These are phyloP conservation scores for Heteronetta atricapilla DNA, from an alignment of 2,113 vertebrate genomes.

Conservation along the genomic window DNA sequence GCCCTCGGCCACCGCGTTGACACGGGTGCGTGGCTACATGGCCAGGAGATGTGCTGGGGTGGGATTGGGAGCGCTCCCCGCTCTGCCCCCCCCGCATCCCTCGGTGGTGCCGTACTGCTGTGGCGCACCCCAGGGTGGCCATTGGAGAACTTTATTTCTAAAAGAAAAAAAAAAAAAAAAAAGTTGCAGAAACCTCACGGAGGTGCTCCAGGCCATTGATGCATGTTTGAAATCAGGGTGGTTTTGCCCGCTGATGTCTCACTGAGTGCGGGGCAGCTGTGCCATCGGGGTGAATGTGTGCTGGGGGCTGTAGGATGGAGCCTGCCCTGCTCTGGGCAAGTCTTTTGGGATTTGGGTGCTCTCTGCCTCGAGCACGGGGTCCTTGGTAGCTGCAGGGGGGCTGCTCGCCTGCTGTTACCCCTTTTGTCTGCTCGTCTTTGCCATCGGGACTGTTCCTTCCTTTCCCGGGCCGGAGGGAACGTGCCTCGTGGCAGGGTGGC, in stretches of 20 bases:
- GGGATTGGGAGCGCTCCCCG: neutral
- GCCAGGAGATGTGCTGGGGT: neutral
- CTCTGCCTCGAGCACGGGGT: rapidly evolving
- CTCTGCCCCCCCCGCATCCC: neutral
- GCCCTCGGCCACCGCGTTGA: rapidly evolving
- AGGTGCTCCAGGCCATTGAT: neutral
- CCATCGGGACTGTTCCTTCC: neutral
- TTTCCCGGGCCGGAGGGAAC: neutral
- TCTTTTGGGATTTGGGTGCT: neutral
- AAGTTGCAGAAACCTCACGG: neutral
- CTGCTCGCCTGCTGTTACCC: neutral
- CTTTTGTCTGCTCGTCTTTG: neutral
- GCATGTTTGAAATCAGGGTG: rapidly evolving
- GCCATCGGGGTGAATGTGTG: neutral
- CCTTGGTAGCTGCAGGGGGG: neutral
- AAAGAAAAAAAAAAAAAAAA: neutral
- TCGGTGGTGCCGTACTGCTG: neutral
- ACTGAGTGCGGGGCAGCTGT: neutral
- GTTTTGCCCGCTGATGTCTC: neutral
- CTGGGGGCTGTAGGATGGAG: neutral
- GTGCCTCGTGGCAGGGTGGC: neutral
- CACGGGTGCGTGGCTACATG: neutral
- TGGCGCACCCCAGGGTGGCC: neutral
- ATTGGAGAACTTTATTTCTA: neutral
- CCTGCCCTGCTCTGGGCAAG: too few species aligned